Evolutionary conservation across 2,797 vertebrate genomes (phyloP).

Genomic region (Florisuga fusca): DNA sequence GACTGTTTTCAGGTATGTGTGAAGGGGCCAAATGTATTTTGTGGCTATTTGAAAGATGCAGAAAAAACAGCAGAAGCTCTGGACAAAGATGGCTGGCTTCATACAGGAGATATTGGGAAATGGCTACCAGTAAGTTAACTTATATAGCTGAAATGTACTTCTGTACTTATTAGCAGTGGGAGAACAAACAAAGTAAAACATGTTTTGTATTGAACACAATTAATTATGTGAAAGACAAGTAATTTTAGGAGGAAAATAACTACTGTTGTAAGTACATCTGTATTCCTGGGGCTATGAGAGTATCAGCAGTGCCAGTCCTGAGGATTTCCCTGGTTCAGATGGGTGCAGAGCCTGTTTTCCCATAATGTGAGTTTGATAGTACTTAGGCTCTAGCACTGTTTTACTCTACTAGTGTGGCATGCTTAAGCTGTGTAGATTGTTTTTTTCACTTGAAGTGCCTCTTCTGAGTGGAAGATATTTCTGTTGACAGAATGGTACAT

Average conservation of each 20-base stretch:
- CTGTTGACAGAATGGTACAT: constrained; percentile 88
- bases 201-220: not conserved
- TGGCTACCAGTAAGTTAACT: constrained; percentile 91
- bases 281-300: not conserved
- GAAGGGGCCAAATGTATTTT: constrained; percentile 94
- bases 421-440: not conserved
- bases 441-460: not conserved
- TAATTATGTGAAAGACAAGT: not conserved
- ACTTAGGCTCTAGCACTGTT: not conserved
- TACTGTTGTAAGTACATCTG: not conserved
- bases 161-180: not conserved
- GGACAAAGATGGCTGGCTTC: constrained; percentile 93
- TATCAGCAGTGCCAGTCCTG: not conserved
- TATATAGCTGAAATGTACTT: not conserved
- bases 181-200: not conserved
- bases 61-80: constrained; percentile 91
- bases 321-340: not conserved
- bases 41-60: constrained; percentile 92
- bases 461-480: constrained; percentile 3
- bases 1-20: constrained; percentile 87
- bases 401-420: not conserved
- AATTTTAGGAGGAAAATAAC: not conserved
- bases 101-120: constrained; percentile 96
- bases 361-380: not conserved
- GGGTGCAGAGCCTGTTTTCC: not conserved